A percentile compares a stretch with the other conserved stretches of the same genome.
These are phyloP conservation scores for Chiridota heheva DNA, from an alignment of 35 echinoderm and acorn worm genomes.

Conservation along the genomic window DNA sequence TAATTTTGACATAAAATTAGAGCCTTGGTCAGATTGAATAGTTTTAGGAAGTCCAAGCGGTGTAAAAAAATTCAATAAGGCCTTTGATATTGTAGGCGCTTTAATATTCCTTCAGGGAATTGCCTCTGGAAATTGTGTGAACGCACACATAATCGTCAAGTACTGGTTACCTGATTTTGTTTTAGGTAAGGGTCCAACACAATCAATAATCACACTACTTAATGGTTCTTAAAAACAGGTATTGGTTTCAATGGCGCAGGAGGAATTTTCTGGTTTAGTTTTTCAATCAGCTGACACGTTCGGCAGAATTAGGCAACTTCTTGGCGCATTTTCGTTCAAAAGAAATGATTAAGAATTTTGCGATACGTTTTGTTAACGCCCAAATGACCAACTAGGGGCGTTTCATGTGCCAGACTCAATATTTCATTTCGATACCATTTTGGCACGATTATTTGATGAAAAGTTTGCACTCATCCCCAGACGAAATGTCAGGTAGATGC, in stretches of 20 bases:
- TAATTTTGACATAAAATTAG: slow-evolving; percentile 67
- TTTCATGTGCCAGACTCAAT: slow-evolving; percentile 59
- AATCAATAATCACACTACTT: slow-evolving; percentile 62
- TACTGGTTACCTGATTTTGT: slow-evolving; percentile 65
- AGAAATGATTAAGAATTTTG: slow-evolving; percentile 56
- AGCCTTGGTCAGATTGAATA: slow-evolving; percentile 66
- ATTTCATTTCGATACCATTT: slow-evolving; percentile 37
- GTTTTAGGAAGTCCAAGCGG: slow-evolving; percentile 55
- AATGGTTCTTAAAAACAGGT: slow-evolving; percentile 87
- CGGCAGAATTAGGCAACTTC: slow-evolving; percentile 58
- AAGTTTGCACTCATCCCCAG: slow-evolving; percentile 35
- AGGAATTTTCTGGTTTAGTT: slow-evolving; percentile 78
- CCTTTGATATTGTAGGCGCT: slow-evolving; percentile 37
- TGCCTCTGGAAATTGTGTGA: slow-evolving; percentile 75
- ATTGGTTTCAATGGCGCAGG: slow-evolving; percentile 66
- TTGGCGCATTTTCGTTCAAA: slow-evolving; percentile 36
- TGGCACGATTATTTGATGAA: slow-evolving; percentile 56
- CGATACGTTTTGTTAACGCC: slow-evolving; percentile 54
- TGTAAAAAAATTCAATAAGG: slow-evolving; percentile 72
- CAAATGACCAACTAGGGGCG: slow-evolving; percentile 46
- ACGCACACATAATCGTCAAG: slow-evolving; percentile 71
- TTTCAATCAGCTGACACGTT: slow-evolving; percentile 63
- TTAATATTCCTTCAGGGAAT: slow-evolving; percentile 57
- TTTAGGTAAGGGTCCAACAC: slow-evolving; percentile 72
- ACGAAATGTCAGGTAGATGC: slow-evolving; percentile 32